A percentile compares a stretch with the other conserved stretches of the same genome.
phyloP scores from a whole-genome alignment of 2,113 vertebrate genomes.

The Dasyurus viverrinus region DNA sequence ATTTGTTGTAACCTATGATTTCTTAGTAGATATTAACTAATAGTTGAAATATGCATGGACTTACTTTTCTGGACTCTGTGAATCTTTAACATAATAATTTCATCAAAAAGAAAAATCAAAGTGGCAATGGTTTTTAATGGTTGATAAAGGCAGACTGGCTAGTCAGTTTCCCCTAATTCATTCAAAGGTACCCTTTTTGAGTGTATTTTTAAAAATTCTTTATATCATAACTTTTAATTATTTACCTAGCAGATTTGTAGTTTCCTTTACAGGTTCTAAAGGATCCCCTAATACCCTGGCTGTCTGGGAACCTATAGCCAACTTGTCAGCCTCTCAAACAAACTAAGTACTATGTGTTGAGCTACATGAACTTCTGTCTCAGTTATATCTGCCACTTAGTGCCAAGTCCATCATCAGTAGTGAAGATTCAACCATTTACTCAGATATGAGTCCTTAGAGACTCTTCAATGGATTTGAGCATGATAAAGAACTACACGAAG shows the following conservation, averaged over 20 bases:
- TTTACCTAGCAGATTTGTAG: constrained; percentile 1
- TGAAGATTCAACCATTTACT: constrained; percentile 1
- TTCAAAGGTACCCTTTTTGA: constrained; percentile 42
- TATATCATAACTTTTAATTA: constrained; percentile 31
- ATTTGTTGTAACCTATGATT: constrained; percentile 77
- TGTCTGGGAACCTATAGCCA: background rate
- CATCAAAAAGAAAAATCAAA: constrained; percentile 64
- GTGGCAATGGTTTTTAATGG: constrained; percentile 33
- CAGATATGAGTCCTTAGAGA: background rate
- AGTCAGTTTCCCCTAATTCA: constrained; percentile 20
- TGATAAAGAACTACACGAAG: background rate
- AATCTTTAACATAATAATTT: constrained; percentile 72
- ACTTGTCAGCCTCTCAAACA: constrained; percentile 18
- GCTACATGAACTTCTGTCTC: background rate
- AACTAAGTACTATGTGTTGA: background rate
- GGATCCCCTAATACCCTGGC: background rate
- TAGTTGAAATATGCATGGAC: constrained; percentile 66
- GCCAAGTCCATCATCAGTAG: accelerated
- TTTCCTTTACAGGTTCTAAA: constrained; percentile 25
- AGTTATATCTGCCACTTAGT: background rate
- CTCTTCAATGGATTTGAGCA: background rate
- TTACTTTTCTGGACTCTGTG: constrained; percentile 57
- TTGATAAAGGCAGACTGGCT: constrained; percentile 60
- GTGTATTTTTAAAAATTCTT: constrained; percentile 48
- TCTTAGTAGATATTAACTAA: constrained; percentile 73